Evolutionary conservation across 2,797 vertebrate genomes (phyloP).

Genomic region (Ficedula albicollis): DNA sequence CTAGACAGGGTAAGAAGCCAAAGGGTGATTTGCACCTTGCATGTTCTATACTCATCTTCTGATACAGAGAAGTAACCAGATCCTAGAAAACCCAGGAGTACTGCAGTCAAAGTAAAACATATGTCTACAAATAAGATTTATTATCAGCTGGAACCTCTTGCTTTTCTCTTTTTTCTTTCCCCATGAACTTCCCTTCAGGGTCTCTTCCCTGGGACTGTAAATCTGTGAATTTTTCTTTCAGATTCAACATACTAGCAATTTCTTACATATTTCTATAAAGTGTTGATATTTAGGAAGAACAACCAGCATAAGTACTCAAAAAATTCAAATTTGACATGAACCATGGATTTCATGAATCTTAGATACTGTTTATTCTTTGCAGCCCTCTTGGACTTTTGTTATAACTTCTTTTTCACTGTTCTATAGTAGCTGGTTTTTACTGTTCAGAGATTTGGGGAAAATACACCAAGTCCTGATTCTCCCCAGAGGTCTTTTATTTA

Average conservation of each 20-base stretch:
- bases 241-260: neutral
- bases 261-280: neutral
- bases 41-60: neutral
- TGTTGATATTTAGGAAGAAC: neutral
- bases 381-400: neutral
- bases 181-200: neutral
- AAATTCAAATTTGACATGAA: neutral
- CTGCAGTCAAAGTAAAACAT: neutral
- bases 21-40: neutral
- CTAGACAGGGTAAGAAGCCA: neutral
- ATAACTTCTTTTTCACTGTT: neutral
- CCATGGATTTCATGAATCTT: neutral
- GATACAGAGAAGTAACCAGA: neutral
- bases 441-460: neutral
- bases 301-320: neutral
- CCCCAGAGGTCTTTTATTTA: neutral
- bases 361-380: neutral
- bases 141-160: neutral
- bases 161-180: neutral
- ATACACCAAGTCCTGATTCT: neutral
- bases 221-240: neutral
- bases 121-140: neutral
- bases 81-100: neutral
- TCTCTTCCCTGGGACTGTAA: neutral
- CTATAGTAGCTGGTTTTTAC: neutral